Evolutionary conservation across 2,113 vertebrate genomes (phyloP).

Genomic region (Melanocharis versteri): DNA sequence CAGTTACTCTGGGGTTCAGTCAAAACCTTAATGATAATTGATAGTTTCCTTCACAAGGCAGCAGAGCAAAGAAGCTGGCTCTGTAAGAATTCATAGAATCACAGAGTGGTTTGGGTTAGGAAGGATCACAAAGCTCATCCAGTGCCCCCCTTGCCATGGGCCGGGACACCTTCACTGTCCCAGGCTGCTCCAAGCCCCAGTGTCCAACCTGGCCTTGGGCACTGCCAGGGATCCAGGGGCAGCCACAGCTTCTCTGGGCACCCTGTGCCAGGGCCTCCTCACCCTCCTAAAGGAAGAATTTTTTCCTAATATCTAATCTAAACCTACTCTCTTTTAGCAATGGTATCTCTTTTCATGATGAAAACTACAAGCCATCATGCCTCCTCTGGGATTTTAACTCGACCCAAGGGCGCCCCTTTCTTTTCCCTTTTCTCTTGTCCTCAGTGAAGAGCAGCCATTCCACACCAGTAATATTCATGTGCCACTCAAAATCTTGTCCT

Average conservation of each 20-base stretch:
- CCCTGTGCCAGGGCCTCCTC: background rate
- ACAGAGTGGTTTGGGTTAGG: background rate
- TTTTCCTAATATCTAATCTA: background rate
- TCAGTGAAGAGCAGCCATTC: background rate
- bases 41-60: background rate
- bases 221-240: background rate
- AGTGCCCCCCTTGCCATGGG: background rate
- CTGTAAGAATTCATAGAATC: background rate
- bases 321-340: background rate
- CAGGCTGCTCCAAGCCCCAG: background rate
- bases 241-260: background rate
- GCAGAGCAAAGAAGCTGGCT: background rate
- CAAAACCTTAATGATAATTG: background rate
- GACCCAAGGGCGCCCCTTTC: background rate
- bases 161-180: background rate
- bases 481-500: background rate
- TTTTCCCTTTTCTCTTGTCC: background rate
- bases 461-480: background rate
- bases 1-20: background rate
- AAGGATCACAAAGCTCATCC: rapidly evolving
- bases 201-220: background rate
- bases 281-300: background rate
- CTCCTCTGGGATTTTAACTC: background rate
- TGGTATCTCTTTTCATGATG: background rate
- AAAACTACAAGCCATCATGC: background rate